Conservation (phyloP, 2,113 vertebrate genomes). For the Diphyllodes magnificus region DNA sequence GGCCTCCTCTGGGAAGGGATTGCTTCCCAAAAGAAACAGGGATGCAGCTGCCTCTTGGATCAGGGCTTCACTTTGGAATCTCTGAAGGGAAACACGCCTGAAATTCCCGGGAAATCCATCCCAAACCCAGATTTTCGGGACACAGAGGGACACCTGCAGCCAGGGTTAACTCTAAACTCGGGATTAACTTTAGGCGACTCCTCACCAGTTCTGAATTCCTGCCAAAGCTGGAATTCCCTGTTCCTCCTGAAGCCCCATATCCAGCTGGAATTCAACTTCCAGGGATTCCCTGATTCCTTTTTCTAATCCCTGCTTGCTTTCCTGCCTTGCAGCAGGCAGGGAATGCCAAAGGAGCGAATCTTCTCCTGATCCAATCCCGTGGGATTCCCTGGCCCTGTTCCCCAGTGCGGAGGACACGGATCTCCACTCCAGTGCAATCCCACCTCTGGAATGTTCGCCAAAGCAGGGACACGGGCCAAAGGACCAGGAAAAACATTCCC, state of each 20-base stretch:
- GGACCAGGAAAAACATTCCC: neutral
- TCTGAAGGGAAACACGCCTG: neutral
- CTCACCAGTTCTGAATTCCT: neutral
- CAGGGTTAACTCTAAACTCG: fast-evolving
- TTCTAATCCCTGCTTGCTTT: neutral
- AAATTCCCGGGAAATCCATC: neutral
- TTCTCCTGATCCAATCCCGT: fast-evolving
- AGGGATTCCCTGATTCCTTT: neutral
- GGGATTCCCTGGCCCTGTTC: neutral
- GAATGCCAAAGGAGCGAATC: neutral
- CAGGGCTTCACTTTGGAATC: neutral
- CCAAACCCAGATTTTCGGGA: fast-evolving
- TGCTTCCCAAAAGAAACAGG: neutral
- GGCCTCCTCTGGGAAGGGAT: neutral
- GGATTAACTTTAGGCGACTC: neutral
- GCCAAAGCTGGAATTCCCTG: neutral
- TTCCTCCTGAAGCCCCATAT: neutral
- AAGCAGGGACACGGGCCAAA: neutral
- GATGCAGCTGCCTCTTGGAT: neutral
- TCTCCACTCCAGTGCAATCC: fast-evolving
- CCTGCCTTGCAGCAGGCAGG: neutral
- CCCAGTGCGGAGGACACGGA: fast-evolving
- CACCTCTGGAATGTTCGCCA: neutral
- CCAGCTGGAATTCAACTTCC: neutral
- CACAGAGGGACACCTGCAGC: too few species aligned